These are phyloP conservation scores for Cricetomys ansorgei DNA, from an alignment of 2,113 vertebrate species.

Conservation along the genomic window DNA sequence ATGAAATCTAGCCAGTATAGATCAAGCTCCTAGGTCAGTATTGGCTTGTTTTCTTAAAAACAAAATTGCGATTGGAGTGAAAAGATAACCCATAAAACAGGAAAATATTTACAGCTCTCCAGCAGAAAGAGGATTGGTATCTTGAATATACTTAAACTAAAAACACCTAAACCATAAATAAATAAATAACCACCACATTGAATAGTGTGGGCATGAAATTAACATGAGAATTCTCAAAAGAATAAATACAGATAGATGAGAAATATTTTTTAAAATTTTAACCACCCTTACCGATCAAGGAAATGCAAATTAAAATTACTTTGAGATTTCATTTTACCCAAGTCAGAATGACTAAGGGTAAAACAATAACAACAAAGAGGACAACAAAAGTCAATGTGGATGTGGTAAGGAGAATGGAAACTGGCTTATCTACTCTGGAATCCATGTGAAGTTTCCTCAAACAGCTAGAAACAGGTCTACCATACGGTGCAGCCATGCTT, in stretches of 20 bases:
- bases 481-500: too few species aligned
- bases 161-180: neutral
- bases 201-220: neutral
- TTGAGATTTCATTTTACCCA: neutral
- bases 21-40: neutral
- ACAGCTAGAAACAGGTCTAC: too few species aligned
- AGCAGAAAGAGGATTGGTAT: neutral
- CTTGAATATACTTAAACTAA: neutral
- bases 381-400: neutral
- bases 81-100: neutral
- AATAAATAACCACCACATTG: neutral
- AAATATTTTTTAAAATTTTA: neutral
- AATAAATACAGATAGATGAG: neutral
- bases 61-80: too few species aligned
- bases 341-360: neutral
- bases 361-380: neutral
- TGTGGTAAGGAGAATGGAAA: neutral
- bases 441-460: too few species aligned
- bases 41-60: neutral
- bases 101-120: neutral
- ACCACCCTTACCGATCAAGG: neutral
- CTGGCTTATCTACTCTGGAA: too few species aligned
- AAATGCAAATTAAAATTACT: neutral
- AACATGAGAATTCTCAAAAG: neutral
- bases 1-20: neutral